Base-by-base conservation (phyloP, 1,140 invertebrate species). In the Drosophila bipectinata region DNA sequence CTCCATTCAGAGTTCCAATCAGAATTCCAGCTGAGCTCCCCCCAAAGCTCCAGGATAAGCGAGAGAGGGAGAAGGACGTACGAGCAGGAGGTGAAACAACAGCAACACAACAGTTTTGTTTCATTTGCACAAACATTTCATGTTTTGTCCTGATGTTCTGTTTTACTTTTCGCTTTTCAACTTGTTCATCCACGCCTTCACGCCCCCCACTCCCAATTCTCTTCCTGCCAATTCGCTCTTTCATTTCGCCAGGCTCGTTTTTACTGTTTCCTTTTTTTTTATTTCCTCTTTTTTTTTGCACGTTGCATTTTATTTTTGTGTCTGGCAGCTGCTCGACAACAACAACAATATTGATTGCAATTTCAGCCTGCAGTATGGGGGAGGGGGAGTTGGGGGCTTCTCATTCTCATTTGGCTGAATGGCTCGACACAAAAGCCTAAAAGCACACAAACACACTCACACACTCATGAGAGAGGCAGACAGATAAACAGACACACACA, bases 341-440 rank as follows among this genome's bases (percentile, higher is more conserved):
- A 63, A 55, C 76, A 76, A 67, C 66, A 82, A 88, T 87, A 87
- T 87, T 87, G 82, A 87, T 87, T 87, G 82, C 82, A 87, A 83
- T 87, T 88, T 73, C 75, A 63, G 82, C 62, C 73, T 76, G 83
- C 82, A 87, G 62, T 73, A 30, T 37, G 53, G 56, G 54, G 61
- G 49, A 26, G 15, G 44, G 18, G 9, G 44, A 32, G 53, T 56
- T 9, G 51, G 66, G 58, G 49, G 44, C 54, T 48, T 62, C 60
- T 61, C 60, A 62, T 62, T 71, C 67, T 71, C 67, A 71, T 71
- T 71, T 71, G 77, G 56, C 68, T 58, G 66, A 53, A 66, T 73
- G 80, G 49, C 53, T 53, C 77, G 56, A 57, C 64, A 89, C 77
- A 89, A 90, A 89, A 89, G 85, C 84, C 84, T 85, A 89, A 90